phyloP scores from a whole-genome alignment of 1,140 invertebrate species.

The Tigriopus japonicus region DNA sequence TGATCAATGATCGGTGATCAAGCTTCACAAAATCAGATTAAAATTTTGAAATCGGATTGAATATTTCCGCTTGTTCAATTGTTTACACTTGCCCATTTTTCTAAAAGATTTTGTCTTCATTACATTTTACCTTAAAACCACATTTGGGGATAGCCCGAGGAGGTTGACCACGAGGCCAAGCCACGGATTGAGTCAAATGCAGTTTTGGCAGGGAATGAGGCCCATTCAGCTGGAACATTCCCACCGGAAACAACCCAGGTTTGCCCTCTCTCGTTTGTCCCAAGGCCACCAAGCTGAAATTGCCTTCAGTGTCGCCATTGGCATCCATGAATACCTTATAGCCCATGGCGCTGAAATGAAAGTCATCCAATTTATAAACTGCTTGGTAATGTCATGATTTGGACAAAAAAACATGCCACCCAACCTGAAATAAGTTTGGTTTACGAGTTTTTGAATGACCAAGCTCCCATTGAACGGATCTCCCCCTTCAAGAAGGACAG shows the following conservation, averaged over 20 bases:
- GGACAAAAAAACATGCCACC: background rate
- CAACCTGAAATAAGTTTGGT: background rate
- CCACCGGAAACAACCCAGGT: background rate
- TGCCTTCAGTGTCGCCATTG: background rate
- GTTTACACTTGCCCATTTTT: too few species aligned
- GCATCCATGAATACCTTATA: background rate
- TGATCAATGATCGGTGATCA: too few species aligned
- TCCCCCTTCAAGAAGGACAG: background rate
- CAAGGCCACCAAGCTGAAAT: background rate
- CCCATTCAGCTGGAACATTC: background rate
- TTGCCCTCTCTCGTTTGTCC: background rate
- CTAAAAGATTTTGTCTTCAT: background rate
- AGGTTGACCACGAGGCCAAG: background rate
- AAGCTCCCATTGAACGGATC: background rate
- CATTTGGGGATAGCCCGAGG: background rate
- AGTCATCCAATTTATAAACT: background rate
- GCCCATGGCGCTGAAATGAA: background rate
- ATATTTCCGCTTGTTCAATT: too few species aligned
- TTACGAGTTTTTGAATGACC: background rate
- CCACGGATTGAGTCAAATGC: background rate
- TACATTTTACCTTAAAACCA: background rate
- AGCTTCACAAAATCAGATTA: too few species aligned
- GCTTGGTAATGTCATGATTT: background rate
- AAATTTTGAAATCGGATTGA: too few species aligned
- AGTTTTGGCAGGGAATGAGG: background rate